Base-by-base conservation (phyloP, 2,113 vertebrate species). In the Alexandromys fortis region DNA sequence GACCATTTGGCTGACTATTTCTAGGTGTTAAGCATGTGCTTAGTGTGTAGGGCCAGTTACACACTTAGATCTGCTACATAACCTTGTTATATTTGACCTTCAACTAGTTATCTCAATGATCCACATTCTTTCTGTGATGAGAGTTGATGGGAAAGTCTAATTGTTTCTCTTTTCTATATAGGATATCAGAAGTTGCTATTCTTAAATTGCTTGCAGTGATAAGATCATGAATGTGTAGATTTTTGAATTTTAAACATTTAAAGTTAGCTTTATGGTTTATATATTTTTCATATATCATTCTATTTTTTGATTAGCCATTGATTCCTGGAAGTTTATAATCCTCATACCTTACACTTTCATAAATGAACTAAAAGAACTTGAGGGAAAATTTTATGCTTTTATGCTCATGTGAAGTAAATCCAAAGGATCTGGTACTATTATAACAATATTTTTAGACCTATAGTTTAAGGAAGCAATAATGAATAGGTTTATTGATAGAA, bases 391-490 rank as follows among this genome's bases (percentile, higher is more conserved):
- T 82, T 30, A 78, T 73, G 5, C 68, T 38, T 85, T 61, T 76
- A 65, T 77, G 92, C 7, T 82, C 82, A 21, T 33, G 89, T n/a
- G 75, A 96, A 86, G 2, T 77, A 93, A 96, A 68, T 22, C 68
- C 28, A 26, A 65, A 76, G 2, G 17, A 77, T 82, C 14, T 89
- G 10, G 2, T 55, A 55, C 14, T 55, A 55, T 55, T 52, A 33
- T 45, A 93, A 49, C 35, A 91, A 58, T 68, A 67, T 75, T 72
- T 92, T 78, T 72, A 42, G 55, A 95, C 0, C 16, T 38, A 47
- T 26, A 8, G 49, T 85, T 96, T 68, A 75, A 91, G 47, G 87
- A 92, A 92, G 35, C 49, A 92, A 42, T 91, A 95, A 75, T 76
- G 22, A 93, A 21, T 30, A 67, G 1, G 0, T 52, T 96, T 92